Percentiles rank a stretch among this genome's conserved stretches.
Conservation (phyloP, 2,113 vertebrate genomes). For the Corydoras maculifer region DNA sequence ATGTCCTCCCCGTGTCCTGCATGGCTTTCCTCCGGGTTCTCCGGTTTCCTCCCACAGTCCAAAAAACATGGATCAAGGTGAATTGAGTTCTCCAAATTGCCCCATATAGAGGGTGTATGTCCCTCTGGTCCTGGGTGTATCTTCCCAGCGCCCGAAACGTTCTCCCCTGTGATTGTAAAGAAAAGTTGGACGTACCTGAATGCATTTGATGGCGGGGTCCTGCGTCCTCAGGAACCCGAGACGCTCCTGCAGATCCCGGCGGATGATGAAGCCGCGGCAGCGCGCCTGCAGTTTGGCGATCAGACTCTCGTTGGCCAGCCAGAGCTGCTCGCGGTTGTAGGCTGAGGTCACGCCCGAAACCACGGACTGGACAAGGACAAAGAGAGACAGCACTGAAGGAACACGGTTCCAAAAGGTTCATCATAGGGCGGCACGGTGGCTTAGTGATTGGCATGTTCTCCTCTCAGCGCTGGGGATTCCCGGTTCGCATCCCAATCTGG, state of each 20-base stretch:
- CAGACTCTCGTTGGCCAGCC: conserved; percentile 88
- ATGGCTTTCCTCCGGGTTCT: too few relatives aligned
- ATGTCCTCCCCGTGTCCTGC: too few relatives aligned
- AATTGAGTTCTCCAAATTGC: too few relatives aligned
- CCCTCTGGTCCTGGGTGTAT: too few relatives aligned
- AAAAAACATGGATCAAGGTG: too few relatives aligned
- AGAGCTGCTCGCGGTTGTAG: conserved; percentile 93
- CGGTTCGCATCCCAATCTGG: too few relatives aligned
- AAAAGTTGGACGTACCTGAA: conserved; percentile 72
- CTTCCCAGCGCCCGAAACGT: too few relatives aligned
- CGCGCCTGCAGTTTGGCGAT: conserved; percentile 86
- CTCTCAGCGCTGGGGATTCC: too few relatives aligned
- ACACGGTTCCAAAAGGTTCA: background rate
- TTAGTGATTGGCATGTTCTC: too few relatives aligned
- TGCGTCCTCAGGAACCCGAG: conserved; percentile 82
- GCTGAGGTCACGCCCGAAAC: conserved; percentile 90
- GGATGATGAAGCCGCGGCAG: conserved; percentile 85
- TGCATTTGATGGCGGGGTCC: conserved; percentile 81
- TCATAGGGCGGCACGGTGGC: background rate
- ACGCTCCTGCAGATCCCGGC: conserved; percentile 73
- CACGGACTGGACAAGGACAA: conserved; percentile 56
- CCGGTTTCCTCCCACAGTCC: too few relatives aligned
- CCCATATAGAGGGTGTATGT: too few relatives aligned
- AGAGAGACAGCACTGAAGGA: background rate
- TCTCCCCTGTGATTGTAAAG: too few relatives aligned